Base-by-base conservation (phyloP, 2,113 vertebrate species). In the Perccottus glenii region DNA sequence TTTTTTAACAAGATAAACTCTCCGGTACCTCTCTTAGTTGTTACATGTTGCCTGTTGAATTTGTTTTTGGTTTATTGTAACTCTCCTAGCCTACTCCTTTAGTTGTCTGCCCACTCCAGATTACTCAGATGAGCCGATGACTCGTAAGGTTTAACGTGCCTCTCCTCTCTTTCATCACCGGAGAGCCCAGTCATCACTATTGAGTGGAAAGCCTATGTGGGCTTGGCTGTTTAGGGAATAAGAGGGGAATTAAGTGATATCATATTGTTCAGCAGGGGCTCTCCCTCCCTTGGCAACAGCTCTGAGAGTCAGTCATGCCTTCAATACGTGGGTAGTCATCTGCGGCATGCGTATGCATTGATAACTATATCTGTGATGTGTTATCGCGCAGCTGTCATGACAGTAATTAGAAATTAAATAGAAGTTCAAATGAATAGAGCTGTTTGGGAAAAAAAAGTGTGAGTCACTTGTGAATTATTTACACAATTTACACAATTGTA, bases 61-160 rank as follows among this genome's bases (percentile, higher is more conserved):
- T 55, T 36, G 33, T 36, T 4, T 35, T 14, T 14, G 5, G 12
- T 11, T 27, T n/a, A 33, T n/a, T 55, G 52, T 14, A n/a, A 15
- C 35, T 57, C 27, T 11, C 67, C 19, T 55, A 64, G 33, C 38
- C 47, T 47, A 1, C 53, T 72, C 68, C 15, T 53, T 51, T 55
- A 44, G 52, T 56, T 59, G 42, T 42, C 60, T 12, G 77, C 75
- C 88, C 88, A 86, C 70, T 88, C 86, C 76, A 77, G 70, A 92
- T 91, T 93, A 92, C 75, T 88, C 86, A 85, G 80, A 91, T 87
- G 86, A 87, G 77, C 86, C 83, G 75, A 81, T 88, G 90, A 92
- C 83, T 90, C 77, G 69, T 15, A 1, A 69, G 85, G 60, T 88
- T 90, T 91, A 90, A 88, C 71, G 50, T 71, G 77, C 82, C 84